Base-by-base conservation (phyloP, 1,140 invertebrate species). In the Nymphalis io region DNA sequence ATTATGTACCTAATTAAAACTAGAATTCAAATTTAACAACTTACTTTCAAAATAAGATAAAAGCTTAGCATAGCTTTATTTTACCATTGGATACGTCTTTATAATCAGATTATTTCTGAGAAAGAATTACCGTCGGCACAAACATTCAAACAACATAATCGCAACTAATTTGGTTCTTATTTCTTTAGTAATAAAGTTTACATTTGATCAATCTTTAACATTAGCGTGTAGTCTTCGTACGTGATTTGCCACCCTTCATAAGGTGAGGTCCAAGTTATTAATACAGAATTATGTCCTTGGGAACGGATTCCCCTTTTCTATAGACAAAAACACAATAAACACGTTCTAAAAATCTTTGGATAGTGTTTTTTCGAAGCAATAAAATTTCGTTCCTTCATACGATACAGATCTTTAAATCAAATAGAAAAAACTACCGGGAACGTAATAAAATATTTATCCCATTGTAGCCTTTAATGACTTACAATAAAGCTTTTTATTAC, bases 201-300 rank as follows among this genome's bases (percentile, higher is more conserved):
- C 48, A 65, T 78, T 80, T 0, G 12, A 13, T 53, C 66, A 15
- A n/a, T 39, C 11, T 13, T 61, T 65, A 59, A 67, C 48, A 18
- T 59, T 55, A 63, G 44, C 20, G 46, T n/a, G 21, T 63, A 58
- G 21, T 51, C n/a, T 66, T 57, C 39, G 58, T 71, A 83, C 73
- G 79, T 81, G 82, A 87, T 83, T 75, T 78, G 76, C 74, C 80
- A 79, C 76, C 78, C 80, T 74, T 72, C 68, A 20, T 55, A 71
- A 66, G 62, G 67, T 75, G 68, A 69, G 74, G 73, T 76, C 74
- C 70, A 73, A 44, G 68, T 71, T 70, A 78, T 71, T 76, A 86
- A 84, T 80, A 84, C 78, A 80, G 80, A 84, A 76, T 85, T 83
- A 86, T 83, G 82, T 78, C 80, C 83, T 78, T 85, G 83, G 83